Base-by-base conservation (phyloP, 2,888 invertebrate species). In the Protula sp. region DNA sequence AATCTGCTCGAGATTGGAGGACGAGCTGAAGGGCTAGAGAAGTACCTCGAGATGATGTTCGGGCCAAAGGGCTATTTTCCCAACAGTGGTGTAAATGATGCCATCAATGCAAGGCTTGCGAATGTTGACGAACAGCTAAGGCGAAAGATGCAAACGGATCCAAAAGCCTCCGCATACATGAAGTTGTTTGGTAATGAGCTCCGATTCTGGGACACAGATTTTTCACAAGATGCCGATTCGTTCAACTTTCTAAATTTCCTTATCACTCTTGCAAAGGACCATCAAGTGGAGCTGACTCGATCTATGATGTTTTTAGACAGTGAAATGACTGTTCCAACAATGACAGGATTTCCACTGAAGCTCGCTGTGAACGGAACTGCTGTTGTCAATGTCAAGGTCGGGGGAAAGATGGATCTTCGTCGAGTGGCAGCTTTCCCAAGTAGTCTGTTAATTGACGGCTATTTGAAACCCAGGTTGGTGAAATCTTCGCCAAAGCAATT, bases 101-200 rank as follows among this genome's bases (percentile, higher is more conserved):
- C 19, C 38, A 38, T 38, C 38, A 38, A 38, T 9, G 9, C 9
- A 19, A 38, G 19, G 19, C 38, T 38, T 19, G 19, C 9, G 9
- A 9, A 38, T 9, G 38, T 38, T 9, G 38, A 38, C 9, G 19
- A 38, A 9, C 9, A 38, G 38, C 9, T 38, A 38, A 9, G 38
- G 9, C 38, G 9, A 38, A 19, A 19, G 9, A 38, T 38, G 38
- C 19, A 14, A 38, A 38, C 9, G 38, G 51, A 59, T 9, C 65
- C 76, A 2, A 62, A 72, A 55, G 78, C 76, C 5, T 84, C 87
- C 31, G 74, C 92, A 1, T 91, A 90, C 62, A 69, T 93, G 5
- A 90, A 92, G 73, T 79, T 94, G 55, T 94, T 95, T 74, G 97
- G 95, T 1, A 94, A 94, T 76, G 95, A 95, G 79, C 83, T 82